phyloP scores from a whole-genome alignment of 2,888 invertebrate species.

The Calameuta idolon region DNA sequence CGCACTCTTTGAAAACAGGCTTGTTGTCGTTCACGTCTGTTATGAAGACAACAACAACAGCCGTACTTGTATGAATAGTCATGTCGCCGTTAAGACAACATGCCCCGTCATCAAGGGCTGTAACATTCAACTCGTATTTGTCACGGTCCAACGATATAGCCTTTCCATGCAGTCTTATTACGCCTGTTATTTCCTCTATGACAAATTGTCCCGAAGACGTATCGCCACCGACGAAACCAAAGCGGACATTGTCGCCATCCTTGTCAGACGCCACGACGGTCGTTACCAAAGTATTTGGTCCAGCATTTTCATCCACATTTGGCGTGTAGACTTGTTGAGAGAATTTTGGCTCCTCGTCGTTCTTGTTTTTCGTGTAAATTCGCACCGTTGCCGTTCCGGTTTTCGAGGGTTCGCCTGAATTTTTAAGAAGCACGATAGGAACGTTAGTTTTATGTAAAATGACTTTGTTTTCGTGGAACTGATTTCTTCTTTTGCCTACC shows the following conservation, averaged over 20 bases:
- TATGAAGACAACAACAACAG: constrained; percentile 95
- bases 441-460: not conserved
- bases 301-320: constrained; percentile 95
- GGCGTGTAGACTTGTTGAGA: constrained; percentile 97
- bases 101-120: constrained; percentile 97
- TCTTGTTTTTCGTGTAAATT: constrained; percentile 97
- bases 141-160: constrained; percentile 89
- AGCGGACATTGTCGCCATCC: constrained; percentile 96
- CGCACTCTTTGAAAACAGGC: constrained; percentile 94
- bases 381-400: constrained; percentile 94
- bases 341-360: constrained; percentile 97
- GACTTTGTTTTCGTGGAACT: not conserved
- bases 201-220: constrained; percentile 93
- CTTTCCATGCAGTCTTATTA: constrained; percentile 89
- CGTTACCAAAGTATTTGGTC: constrained; percentile 93
- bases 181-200: constrained; percentile 95
- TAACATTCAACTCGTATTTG: constrained; percentile 96
- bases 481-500: constrained; percentile 65
- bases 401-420: constrained; percentile 83
- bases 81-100: constrained; percentile 92
- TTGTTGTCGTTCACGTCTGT: constrained; percentile 98
- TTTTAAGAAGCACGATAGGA: not conserved
- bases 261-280: constrained; percentile 98
- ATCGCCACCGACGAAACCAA: constrained; percentile 90
- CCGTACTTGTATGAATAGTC: constrained; percentile 92